These are phyloP conservation scores for Formicarius rufipectus DNA, from an alignment of 2,113 vertebrate genomes.

Conservation along the genomic window DNA sequence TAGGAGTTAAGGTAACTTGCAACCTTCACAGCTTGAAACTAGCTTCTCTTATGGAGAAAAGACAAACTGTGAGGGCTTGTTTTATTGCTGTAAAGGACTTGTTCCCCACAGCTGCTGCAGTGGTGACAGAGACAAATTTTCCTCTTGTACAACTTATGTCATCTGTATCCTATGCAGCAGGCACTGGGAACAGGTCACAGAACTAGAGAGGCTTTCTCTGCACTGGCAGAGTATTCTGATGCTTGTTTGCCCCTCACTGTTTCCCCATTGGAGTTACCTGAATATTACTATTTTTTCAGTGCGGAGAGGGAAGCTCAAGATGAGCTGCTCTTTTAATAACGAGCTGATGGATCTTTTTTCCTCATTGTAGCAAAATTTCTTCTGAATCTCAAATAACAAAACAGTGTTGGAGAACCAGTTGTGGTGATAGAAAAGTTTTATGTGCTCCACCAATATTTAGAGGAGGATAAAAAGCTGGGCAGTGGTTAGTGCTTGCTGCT, in stretches of 20 bases:
- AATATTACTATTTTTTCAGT: neutral
- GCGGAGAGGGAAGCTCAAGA: neutral
- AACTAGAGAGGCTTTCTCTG: neutral
- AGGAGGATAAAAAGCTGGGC: neutral
- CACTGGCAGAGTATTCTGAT: neutral
- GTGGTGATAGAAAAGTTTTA: neutral
- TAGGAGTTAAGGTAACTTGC: neutral
- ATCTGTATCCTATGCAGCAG: no score
- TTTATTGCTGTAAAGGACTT: neutral
- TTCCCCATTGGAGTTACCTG: neutral
- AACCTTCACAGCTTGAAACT: neutral
- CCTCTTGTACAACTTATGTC: rapidly evolving
- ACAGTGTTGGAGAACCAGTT: neutral
- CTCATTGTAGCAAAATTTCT: neutral
- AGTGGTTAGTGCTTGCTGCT: neutral
- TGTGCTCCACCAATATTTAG: neutral
- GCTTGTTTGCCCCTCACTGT: neutral
- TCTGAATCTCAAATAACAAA: neutral
- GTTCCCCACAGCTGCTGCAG: neutral
- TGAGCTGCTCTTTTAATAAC: neutral
- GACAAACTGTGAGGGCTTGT: neutral
- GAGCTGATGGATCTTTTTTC: neutral
- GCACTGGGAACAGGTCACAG: neutral
- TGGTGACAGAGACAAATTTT: neutral
- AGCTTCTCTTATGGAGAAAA: neutral